These are phyloP conservation scores for Troides helena DNA, from an alignment of 2,888 invertebrate species.

Conservation along the genomic window DNA sequence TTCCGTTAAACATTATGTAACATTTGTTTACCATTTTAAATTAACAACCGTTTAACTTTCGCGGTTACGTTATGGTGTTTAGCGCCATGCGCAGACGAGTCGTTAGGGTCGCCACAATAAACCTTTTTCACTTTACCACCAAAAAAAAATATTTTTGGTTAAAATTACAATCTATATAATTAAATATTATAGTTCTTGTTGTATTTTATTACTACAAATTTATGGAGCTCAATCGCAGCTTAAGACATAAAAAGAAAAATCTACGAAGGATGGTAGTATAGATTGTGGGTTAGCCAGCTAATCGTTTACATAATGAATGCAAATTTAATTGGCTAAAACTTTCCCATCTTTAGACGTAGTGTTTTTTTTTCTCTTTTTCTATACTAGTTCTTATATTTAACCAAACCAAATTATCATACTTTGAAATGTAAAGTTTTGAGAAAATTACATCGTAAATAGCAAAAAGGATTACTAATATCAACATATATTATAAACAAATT, in stretches of 20 bases:
- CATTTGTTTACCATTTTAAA: constrained; percentile 62
- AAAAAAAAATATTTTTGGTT: not conserved
- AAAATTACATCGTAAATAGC: too few relatives aligned
- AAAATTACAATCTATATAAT: too few relatives aligned
- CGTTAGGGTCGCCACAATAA: constrained; percentile 7
- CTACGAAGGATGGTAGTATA: not conserved
- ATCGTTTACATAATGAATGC: constrained; percentile 56
- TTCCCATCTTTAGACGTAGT: constrained; percentile 40
- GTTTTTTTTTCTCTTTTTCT: too few relatives aligned
- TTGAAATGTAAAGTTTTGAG: too few relatives aligned
- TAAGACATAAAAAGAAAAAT: not conserved
- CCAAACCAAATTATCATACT: too few relatives aligned
- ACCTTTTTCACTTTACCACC: not conserved
- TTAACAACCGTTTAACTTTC: constrained; percentile 58
- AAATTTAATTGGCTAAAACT: constrained; percentile 69
- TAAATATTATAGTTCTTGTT: too few relatives aligned
- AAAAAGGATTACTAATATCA: too few relatives aligned
- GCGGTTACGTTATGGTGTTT: constrained; percentile 38
- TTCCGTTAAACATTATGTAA: constrained; percentile 64
- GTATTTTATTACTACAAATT: too few relatives aligned
- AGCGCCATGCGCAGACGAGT: not conserved
- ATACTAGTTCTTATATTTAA: too few relatives aligned
- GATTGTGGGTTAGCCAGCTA: constrained; percentile 32
- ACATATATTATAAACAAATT: too few relatives aligned
- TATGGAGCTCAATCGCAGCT: too few relatives aligned